phyloP scores from a whole-genome alignment of 1,140 invertebrate species.

The Drosophila kurseongensis region DNA sequence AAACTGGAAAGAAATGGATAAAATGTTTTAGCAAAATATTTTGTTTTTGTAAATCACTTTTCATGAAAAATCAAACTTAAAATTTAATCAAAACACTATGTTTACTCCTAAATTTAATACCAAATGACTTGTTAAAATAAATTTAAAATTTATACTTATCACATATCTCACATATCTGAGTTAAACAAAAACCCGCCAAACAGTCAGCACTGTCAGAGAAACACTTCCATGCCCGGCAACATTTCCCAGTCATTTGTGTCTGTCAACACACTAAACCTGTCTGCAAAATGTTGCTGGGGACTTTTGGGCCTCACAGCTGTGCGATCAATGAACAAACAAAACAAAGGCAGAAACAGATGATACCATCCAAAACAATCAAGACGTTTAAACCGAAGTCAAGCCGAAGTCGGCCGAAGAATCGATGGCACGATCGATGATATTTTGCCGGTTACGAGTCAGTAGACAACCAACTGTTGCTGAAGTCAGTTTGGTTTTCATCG shows the following conservation, averaged over 20 bases:
- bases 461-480: conserved; percentile 77
- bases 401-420: conserved; percentile 31
- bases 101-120: too few species aligned
- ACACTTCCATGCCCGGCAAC: conserved; percentile 24
- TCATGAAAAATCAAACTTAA: too few species aligned
- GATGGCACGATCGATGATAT: conserved; percentile 31
- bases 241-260: conserved; percentile 23
- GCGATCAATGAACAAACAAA: conserved; percentile 38
- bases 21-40: too few species aligned
- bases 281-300: conserved; percentile 35
- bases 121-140: too few species aligned
- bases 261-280: conserved; percentile 39
- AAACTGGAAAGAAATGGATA: too few species aligned
- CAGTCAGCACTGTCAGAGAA: conserved; percentile 9
- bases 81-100: too few species aligned
- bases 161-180: too few species aligned
- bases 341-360: conserved; percentile 40
- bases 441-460: conserved; percentile 54
- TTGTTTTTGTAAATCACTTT: too few species aligned
- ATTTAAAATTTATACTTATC: too few species aligned
- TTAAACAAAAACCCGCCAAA: not conserved
- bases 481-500: conserved; percentile 34
- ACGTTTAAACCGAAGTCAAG: conserved; percentile 11
- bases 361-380: conserved; percentile 13
- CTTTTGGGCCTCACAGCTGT: conserved; percentile 26